Conservation (phyloP, 1,140 invertebrate species). For the Pseudachorutes palmiensis region DNA sequence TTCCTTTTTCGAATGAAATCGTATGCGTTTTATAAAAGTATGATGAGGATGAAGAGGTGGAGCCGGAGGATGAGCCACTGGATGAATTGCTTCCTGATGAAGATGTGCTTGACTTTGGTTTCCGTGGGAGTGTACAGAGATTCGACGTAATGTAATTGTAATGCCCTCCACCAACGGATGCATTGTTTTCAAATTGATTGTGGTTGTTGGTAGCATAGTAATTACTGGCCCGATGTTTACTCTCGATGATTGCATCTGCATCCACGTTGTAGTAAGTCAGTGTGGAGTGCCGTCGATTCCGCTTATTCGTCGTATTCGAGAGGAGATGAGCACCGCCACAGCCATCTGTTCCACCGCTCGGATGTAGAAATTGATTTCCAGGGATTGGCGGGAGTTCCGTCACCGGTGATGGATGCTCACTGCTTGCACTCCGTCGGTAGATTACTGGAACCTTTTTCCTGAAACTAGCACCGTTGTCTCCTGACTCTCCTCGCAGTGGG, state of each 20-base stretch:
- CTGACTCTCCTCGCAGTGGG: background rate
- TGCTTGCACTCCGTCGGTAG: constrained; percentile 2
- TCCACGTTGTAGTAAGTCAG: constrained; percentile 34
- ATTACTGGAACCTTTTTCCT: constrained; percentile 1
- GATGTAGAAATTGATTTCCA: constrained; percentile 3
- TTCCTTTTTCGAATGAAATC: constrained; percentile 67
- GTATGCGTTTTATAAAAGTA: constrained; percentile 44
- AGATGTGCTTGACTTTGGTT: constrained; percentile 17
- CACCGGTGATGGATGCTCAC: constrained; percentile 6
- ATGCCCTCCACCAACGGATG: background rate
- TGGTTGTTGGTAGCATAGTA: background rate
- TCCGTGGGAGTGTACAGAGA: constrained; percentile 32
- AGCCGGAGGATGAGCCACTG: constrained; percentile 45
- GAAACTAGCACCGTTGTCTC: background rate
- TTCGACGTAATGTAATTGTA: constrained; percentile 28
- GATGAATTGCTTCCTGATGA: constrained; percentile 14
- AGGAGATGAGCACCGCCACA: too few relatives aligned
- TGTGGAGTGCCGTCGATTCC: constrained; percentile 31
- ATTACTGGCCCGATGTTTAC: background rate
- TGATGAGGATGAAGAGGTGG: constrained; percentile 43
- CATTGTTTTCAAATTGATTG: constrained; percentile 5
- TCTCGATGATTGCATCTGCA: constrained; percentile 31
- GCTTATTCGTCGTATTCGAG: too few relatives aligned
- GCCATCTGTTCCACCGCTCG: background rate
- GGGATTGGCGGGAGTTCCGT: background rate